Evolutionary conservation across 2,888 invertebrate species (phyloP), one percentile per base, ranked within the genome.

Genomic region (Pharmacophagus antenor): DNA sequence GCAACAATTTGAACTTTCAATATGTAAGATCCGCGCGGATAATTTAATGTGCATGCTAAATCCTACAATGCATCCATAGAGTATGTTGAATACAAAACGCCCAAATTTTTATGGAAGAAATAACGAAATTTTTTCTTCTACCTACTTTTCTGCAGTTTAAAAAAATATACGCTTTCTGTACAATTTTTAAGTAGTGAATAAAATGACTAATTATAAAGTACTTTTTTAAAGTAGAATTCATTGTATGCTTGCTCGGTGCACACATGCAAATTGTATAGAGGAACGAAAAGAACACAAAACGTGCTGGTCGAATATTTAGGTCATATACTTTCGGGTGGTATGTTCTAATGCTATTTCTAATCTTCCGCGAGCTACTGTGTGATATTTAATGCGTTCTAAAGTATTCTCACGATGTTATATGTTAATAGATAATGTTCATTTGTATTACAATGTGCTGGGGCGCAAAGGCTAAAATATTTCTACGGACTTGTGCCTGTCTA

Each of bases 301-400:
- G 22, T 22, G 56, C 56, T 41, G 23, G 66, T 65, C 61, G 66
- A 70, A 79, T 76, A 85, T 85, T 79, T 75, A 76, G 84, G 84
- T 80, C 85, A 75, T 66, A 65, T 73, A 73, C 74, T 73, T 74
- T 78, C 76, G 74, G 75, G 74, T 70, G 76, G 76, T 72, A 61
- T 46, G 48, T 21, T 21, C 17, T 12, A 56, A 77, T 76, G 81
- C 78, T 85, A 85, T 85, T 86, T 86, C 72, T 76, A 84, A 85
- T 84, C 78, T 78, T 77, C 74, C 69, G 67, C 66, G 70, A 76
- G 74, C 73, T 74, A 65, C 64, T 48, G 52, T 23, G 44, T 22
- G 52, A 49, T 61, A 41, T 42, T 23, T 37, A 6, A n/a, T 18
- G 27, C 22, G 21, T 18, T 15, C 20, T 18, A 17, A 41, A 15